A percentile compares a stretch with the other conserved stretches of the same genome.
phyloP scores from a whole-genome alignment of 1,140 invertebrate species.

The Penaeus vannamei region DNA sequence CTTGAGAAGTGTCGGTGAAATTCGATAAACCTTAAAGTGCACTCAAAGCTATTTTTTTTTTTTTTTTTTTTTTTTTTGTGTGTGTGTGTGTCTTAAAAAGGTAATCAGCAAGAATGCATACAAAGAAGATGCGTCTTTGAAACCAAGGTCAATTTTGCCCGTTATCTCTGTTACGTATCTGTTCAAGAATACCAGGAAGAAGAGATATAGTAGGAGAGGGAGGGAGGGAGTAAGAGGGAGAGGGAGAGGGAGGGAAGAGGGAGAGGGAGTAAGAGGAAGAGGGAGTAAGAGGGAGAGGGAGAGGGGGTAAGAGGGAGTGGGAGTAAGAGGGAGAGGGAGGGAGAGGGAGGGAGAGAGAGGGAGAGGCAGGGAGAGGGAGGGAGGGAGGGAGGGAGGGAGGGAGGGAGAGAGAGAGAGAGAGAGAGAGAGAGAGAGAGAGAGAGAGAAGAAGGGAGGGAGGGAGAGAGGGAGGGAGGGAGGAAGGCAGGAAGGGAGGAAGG shows the following conservation, averaged over 20 bases:
- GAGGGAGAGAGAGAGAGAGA: no score
- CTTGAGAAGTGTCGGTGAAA: no score
- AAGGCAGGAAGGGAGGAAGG: background rate
- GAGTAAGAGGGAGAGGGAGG: background rate
- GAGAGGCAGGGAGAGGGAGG: constrained; percentile 28
- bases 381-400: background rate
- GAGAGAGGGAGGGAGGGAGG: background rate
- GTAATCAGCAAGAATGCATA: no score
- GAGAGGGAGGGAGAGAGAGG: background rate
- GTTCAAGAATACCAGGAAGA: background rate
- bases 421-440: background rate
- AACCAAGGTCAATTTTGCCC: no score
- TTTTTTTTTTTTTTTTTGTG: no score
- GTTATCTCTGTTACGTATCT: no score
- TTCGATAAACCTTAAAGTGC: no score
- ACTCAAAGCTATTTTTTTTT: no score
- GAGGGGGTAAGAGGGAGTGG: background rate
- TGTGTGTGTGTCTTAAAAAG: no score
- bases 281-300: background rate
- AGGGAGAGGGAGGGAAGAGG: background rate
- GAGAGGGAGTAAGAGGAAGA: background rate
- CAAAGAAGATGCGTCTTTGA: no score
- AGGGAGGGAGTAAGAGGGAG: background rate
- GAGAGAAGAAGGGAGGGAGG: background rate
- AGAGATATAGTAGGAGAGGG: background rate